A percentile compares a stretch with the other conserved stretches of the same genome.
These are phyloP conservation scores for Plecturocebus donacophilus DNA, from an alignment of 2,113 vertebrate genomes.

Conservation along the genomic window DNA sequence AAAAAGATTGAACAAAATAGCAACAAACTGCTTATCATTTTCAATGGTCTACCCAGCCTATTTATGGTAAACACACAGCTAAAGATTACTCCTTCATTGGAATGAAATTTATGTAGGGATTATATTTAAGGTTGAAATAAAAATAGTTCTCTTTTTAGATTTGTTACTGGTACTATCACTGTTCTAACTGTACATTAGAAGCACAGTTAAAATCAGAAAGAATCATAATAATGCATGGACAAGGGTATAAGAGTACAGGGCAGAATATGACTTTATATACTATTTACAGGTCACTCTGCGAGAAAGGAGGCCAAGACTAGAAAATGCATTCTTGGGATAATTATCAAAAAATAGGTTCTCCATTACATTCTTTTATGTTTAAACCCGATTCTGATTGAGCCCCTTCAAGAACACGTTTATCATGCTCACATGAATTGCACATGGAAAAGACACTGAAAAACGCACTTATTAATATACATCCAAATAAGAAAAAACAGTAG, in stretches of 20 bases:
- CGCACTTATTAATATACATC: not conserved
- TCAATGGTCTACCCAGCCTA: not conserved
- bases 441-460: not conserved
- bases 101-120: slow-evolving; percentile 25
- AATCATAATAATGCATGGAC: not conserved
- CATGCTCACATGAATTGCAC: not conserved
- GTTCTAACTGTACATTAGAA: not conserved
- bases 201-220: slow-evolving; percentile 28
- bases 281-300: not conserved
- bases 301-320: slow-evolving; percentile 19
- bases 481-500: not conserved
- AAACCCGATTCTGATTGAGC: not conserved
- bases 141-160: slow-evolving; percentile 35
- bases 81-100: slow-evolving; percentile 44
- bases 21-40: not conserved
- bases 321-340: not conserved
- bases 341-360: slow-evolving; percentile 20
- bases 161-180: not conserved
- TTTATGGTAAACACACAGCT: slow-evolving; percentile 10
- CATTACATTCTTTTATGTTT: slow-evolving; percentile 34
- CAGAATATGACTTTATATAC: slow-evolving; percentile 27
- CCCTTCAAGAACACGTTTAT: slow-evolving; percentile 37
- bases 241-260: not conserved
- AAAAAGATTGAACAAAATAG: slow-evolving; percentile 10
- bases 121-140: slow-evolving; percentile 33